A percentile compares a stretch with the other conserved stretches of the same genome.
Conservation (phyloP, 2,113 vertebrate genomes). For the Poeciliopsis turrubarensis region DNA sequence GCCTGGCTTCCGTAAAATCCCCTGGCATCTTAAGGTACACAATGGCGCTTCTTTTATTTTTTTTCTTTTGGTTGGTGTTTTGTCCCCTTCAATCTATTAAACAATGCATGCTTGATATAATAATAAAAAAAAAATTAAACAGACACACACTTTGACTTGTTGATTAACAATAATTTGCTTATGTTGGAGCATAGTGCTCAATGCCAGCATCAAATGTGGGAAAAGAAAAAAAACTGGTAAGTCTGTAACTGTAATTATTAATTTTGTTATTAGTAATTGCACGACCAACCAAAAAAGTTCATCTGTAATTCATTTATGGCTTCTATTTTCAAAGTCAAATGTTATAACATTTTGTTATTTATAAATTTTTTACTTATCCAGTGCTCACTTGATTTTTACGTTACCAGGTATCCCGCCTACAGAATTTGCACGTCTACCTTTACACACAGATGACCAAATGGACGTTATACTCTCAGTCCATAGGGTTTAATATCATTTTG, state of each 20-base stretch:
- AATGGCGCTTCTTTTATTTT: background rate
- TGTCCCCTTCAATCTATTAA: background rate
- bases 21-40: constrained; percentile 73
- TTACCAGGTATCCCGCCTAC: background rate
- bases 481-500: no score
- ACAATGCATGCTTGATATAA: constrained; percentile 18
- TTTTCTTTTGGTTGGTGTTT: background rate
- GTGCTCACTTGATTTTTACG: background rate
- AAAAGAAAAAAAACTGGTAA: constrained; percentile 39
- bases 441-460: background rate
- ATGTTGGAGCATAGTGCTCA: constrained; percentile 45
- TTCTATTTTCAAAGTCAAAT: background rate
- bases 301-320: background rate
- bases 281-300: background rate
- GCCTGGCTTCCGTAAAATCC: constrained; percentile 78
- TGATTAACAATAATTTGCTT: constrained; percentile 55
- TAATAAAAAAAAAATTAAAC: background rate
- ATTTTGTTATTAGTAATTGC: background rate
- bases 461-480: no score
- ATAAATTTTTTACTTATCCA: background rate
- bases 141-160: constrained; percentile 13
- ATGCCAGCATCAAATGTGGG: constrained; percentile 31
- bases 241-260: constrained; percentile 16
- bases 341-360: background rate
- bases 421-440: background rate